Base-by-base conservation (phyloP, 2,888 invertebrate species). In the Deilephila porcellus region DNA sequence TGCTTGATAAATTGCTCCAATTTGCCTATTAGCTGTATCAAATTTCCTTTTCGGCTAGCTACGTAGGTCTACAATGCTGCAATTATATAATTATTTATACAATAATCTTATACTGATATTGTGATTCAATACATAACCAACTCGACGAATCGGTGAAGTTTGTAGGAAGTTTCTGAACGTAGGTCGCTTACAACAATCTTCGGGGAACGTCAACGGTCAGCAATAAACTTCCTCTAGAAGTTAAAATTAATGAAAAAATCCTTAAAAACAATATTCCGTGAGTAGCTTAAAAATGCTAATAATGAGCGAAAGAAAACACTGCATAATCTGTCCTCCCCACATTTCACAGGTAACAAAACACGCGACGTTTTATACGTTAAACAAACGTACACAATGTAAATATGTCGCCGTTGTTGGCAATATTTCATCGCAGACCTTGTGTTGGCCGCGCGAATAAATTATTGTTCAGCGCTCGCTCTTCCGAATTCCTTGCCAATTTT, bases 401-500 rank as follows among this genome's bases (percentile, higher is more conserved):
- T 25, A 67, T 67, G 67, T 67, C 67, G 67, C 67, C 45, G 25
- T 25, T 17, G 20, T 29, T 67, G 45, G 52, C 52, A 52, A 52
- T 67, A 67, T 67, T 52, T 67, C 67, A 67, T 67, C 67, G 67
- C 67, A 52, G 45, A 52, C 67, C 67, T 67, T 60, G 71, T 56
- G 64, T 64, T 70, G 73, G 7, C 32, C 19, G 62, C 62, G 80
- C 80, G 80, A 81, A 81, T 81, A 81, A 81, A 81, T 80, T 78
- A 81, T 79, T 73, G 78, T 72, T 59, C 78, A 79, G 79, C 77
- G 77, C 78, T 59, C 79, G 76, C 77, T 76, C 80, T 80, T 80
- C 78, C 79, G 79, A 78, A 78, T 78, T 78, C 78, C 79, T 80
- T 80, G 75, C 79, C 79, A 78, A 78, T 81, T 80, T 81, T 80